phyloP scores from a whole-genome alignment of 1,140 invertebrate genomes.

The Drosophila lini region DNA sequence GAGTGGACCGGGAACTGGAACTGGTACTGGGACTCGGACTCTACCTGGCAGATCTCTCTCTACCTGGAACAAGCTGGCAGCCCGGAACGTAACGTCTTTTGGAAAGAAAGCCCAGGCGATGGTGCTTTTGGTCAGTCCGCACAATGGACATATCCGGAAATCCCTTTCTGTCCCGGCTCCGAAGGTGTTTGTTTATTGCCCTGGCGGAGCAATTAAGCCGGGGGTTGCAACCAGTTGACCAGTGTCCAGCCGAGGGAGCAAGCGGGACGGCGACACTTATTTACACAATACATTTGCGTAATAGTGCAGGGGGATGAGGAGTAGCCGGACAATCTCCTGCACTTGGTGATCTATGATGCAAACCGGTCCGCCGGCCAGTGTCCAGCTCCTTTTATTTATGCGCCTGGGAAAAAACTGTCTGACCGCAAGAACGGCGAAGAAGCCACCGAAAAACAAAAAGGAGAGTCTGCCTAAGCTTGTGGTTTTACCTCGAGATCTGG shows the following conservation, averaged over 20 bases:
- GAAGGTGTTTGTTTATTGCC: constrained; percentile 64
- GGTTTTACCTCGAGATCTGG: constrained; percentile 39
- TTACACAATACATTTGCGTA: constrained; percentile 68
- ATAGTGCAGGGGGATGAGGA: constrained; percentile 34
- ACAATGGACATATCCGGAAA: constrained; percentile 46
- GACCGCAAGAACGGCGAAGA: constrained; percentile 40
- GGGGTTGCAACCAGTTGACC: constrained; percentile 64
- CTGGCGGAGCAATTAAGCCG: constrained; percentile 56
- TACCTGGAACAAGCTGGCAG: constrained; percentile 26
- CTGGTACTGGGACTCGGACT: constrained; percentile 27
- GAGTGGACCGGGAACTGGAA: constrained; percentile 39
- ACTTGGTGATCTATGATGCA: constrained; percentile 55
- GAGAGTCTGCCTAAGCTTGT: constrained; percentile 46
- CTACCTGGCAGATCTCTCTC: constrained; percentile 24
- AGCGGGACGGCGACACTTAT: constrained; percentile 44
- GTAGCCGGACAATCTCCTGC: constrained; percentile 8
- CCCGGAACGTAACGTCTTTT: constrained; percentile 56
- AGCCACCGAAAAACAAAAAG: constrained; percentile 26
- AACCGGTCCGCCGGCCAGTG: constrained; percentile 49
- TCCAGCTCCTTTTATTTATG: constrained; percentile 64
- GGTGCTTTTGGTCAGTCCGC: constrained; percentile 43
- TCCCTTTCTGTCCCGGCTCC: constrained; percentile 39
- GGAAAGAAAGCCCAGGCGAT: constrained; percentile 36
- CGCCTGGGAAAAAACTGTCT: constrained; percentile 64
- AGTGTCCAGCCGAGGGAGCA: constrained; percentile 43